phyloP scores from a whole-genome alignment of 2,113 vertebrate species.

The Rhinogobius similis region DNA sequence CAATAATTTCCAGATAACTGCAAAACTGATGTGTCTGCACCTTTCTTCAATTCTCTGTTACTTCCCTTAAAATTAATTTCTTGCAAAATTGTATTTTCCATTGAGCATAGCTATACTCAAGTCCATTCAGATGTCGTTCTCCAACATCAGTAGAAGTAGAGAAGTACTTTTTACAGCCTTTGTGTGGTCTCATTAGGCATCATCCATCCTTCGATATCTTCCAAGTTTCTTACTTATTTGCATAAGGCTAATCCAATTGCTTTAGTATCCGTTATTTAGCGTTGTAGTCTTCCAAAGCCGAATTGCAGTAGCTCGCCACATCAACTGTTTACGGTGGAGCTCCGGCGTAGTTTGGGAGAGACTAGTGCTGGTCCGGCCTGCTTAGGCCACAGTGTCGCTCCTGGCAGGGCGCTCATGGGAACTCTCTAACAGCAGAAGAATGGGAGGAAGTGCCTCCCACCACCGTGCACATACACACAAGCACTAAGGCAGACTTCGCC shows the following conservation, averaged over 20 bases:
- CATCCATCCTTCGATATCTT: constrained; percentile 12
- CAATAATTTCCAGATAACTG: not conserved
- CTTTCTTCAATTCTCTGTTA: constrained; percentile 14
- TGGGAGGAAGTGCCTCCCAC: constrained; percentile 96
- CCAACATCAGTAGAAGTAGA: constrained; percentile 11
- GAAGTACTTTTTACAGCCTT: not conserved
- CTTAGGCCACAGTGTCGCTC: constrained; percentile 81
- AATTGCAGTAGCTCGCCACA: constrained; percentile 32
- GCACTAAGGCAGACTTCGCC: constrained; percentile 62
- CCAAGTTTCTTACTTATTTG: not conserved
- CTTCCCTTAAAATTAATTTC: constrained; percentile 3
- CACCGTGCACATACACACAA: constrained; percentile 73
- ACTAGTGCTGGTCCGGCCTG: constrained; percentile 61
- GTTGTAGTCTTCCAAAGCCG: not conserved
- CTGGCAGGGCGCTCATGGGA: constrained; percentile 92
- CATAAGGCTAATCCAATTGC: not conserved
- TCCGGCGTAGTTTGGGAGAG: constrained; percentile 64
- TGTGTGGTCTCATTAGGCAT: not conserved
- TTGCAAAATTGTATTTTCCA: constrained; percentile 18
- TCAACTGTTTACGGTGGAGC: constrained; percentile 52
- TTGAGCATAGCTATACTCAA: constrained; percentile 35
- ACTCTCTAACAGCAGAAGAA: constrained; percentile 90
- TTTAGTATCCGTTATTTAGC: constrained; percentile 6
- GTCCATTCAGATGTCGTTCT: constrained; percentile 26
- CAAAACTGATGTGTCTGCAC: constrained; percentile 1